Evolutionary conservation across 1,140 invertebrate species (phyloP), one percentile per base, ranked within the genome.

Genomic region (Eulimnadia texana): DNA sequence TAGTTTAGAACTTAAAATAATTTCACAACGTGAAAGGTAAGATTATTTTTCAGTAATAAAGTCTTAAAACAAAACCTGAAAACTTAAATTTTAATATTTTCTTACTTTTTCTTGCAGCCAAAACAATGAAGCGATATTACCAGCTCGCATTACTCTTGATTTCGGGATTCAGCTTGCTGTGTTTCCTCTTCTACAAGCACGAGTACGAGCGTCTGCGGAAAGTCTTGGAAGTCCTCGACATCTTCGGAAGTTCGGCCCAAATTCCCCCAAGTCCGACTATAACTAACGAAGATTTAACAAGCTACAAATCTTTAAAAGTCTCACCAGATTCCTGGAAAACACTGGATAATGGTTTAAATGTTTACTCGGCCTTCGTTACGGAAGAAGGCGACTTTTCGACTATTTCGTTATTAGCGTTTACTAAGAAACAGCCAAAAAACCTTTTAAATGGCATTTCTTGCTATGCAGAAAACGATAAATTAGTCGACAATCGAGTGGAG

Each of bases 161-260:
- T 47, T 83, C 83, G 19, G 67, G 79, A 59, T 66, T 84, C 10
- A 85, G 84, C 70, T 72, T 86, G 23, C 70, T 82, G n/a, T 79
- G 81, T 20, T 74, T 88, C 62, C 71, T 88, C 3, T 78, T 86
- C 64, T 88, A 88, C 68, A 77, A 84, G 50, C 84, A 87, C 68
- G 84, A 88, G 68, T 87, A 88, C 62, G 82, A 86, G 67, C 79
- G 80, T 42, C 72, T 88, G 11, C 76, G 82, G 55, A 85, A 84
- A 70, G 84, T 87, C 2, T 70, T 88, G 10, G 82, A 86, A 76
- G 84, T 86, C 3, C 77, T 87, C 20, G 84, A 86, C 70, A 84
- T 85, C 64, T 88, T 87, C 67, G 85, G 84, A 0, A 27, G 55
- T 19, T 42, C 55, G 23, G 22, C 42, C 20, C 23, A 58, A 28